Percentiles rank a stretch among this genome's conserved stretches.
phyloP scores from a whole-genome alignment of 2,888 invertebrate species.

The Julus scandinavius region DNA sequence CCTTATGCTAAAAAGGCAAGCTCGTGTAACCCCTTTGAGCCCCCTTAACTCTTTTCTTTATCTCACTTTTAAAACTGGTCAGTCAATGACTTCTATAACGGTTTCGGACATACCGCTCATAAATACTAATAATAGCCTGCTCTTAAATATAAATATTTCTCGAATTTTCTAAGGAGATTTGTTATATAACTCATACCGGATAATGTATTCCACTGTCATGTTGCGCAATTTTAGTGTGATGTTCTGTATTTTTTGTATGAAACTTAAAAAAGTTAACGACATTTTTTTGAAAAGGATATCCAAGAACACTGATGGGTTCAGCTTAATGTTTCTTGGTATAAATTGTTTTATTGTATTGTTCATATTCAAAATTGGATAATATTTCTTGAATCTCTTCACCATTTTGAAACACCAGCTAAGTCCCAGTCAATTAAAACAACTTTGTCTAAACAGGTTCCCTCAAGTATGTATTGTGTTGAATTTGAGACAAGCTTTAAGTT shows the following conservation, averaged over 20 bases:
- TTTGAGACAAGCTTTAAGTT: background rate
- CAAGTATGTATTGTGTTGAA: background rate
- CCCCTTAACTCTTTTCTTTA: conserved; percentile 31
- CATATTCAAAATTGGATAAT: background rate
- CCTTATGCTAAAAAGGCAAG: background rate
- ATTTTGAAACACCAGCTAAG: background rate
- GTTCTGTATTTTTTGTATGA: no score
- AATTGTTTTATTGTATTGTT: no score
- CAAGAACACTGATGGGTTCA: no score
- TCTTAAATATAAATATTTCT: background rate
- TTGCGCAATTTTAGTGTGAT: background rate
- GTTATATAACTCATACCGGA: background rate
- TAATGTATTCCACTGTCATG: background rate
- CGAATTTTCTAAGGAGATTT: background rate
- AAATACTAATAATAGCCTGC: conserved; percentile 13
- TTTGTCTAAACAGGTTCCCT: background rate
- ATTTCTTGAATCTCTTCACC: background rate
- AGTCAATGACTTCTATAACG: conserved; percentile 11
- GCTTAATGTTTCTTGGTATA: no score
- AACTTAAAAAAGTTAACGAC: no score
- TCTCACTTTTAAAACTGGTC: background rate
- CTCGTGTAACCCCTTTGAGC: conserved; percentile 1
- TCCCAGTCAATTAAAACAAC: background rate
- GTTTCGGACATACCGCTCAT: background rate
- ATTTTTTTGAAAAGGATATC: no score